Evolutionary conservation across 1,140 invertebrate genomes (phyloP), one percentile per base, ranked within the genome.

Genomic region (Paraescarpia echinospica): DNA sequence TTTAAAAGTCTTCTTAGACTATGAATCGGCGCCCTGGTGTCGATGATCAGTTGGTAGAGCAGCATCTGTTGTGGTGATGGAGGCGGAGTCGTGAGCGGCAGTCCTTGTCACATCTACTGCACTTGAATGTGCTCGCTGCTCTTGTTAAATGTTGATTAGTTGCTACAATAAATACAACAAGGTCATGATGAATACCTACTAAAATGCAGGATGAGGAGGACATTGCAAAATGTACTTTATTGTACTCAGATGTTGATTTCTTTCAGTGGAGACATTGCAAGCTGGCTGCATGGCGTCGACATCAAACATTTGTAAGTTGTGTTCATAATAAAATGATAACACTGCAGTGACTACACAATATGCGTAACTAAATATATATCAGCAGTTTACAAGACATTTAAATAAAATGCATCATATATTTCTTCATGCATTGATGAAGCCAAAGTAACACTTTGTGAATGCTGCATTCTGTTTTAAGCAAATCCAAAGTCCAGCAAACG

Each of bases 221-320:
- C 2, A 12, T 77, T 77, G 59, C 27, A 77, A 77, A 77, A 27
- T 77, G 22, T 51, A 51, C 8, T 51, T 51, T 51, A 77, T 4
- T 5, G 4, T 77, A 77, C 59, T 77, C 59, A 2, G 22, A 77
- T 77, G 59, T 77, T 77, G 59, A 77, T 27, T 77, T 77, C 59
- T 51, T 88, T 18, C 35, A 77, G 91, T 93, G 35, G 33, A 94
- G 93, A 91, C 93, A 94, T 34, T 59, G 88, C n/a, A 88, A 94
- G 92, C 93, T 22, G n/a, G n/a, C 9, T 41, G 34, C 27, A 18
- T 35, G n/a, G 0, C 90, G 31, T 35, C 35, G 18, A 91, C 34
- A 33, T 35, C 90, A 91, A 91, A 91, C 5, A 91, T 41, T 41
- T 18, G 34, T 91, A 35, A 27, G 90, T 35, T 22, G n/a, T n/a